Percentiles rank a stretch among this genome's conserved stretches.
These are phyloP conservation scores for Takifugu ocellatus DNA, from an alignment of 2,797 vertebrate genomes.

Conservation along the genomic window DNA sequence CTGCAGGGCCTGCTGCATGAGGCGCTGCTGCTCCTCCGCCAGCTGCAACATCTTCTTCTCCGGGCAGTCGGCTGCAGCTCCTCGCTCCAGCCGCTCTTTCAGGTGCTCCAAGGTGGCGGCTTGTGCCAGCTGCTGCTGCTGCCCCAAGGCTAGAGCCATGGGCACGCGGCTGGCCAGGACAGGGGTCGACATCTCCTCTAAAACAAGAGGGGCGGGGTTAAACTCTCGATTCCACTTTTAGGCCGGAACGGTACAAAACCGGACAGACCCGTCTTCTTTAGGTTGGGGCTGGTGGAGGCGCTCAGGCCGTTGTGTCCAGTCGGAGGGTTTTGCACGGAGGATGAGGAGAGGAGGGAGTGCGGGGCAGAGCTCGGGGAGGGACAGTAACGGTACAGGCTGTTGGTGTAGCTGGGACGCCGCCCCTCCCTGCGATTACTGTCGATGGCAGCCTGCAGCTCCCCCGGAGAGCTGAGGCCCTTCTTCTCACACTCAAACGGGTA, in stretches of 20 bases:
- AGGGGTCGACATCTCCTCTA: conserved; percentile 80
- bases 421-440: conserved; percentile 94
- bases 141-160: conserved; percentile 77
- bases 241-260: neutral
- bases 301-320: conserved; percentile 73
- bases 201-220: neutral
- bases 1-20: conserved; percentile 93
- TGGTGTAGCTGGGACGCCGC: conserved; percentile 90
- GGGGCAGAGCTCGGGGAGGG: conserved; percentile 69
- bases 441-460: conserved; percentile 91
- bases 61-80: conserved; percentile 69
- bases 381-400: conserved; percentile 86
- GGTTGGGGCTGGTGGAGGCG: conserved; percentile 58
- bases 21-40: conserved; percentile 89
- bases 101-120: conserved; percentile 88
- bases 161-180: conserved; percentile 79
- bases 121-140: conserved; percentile 76
- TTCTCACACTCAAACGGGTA: conserved; percentile 95
- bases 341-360: conserved; percentile 79
- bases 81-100: conserved; percentile 84
- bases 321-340: conserved; percentile 81
- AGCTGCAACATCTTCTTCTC: conserved; percentile 85
- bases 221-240: neutral
- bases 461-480: conserved; percentile 90
- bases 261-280: conserved; percentile 63